Percentiles rank a stretch among this genome's conserved stretches.
Conservation (phyloP, 2,797 vertebrate species). For the Bovichtus variegatus region DNA sequence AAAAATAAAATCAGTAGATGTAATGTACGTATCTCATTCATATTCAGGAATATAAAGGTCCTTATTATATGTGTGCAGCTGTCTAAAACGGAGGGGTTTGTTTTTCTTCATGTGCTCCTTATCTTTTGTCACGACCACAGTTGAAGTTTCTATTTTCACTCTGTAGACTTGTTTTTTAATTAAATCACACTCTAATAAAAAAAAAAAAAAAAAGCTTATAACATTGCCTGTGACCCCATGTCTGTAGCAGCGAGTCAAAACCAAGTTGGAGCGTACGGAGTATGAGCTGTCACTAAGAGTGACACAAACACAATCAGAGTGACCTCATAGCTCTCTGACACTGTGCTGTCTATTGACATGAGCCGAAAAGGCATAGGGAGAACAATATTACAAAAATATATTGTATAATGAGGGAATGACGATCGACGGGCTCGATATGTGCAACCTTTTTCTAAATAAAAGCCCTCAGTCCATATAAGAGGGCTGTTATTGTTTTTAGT, state of each 20-base stretch:
- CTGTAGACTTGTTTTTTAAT: conserved; percentile 5
- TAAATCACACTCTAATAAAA: background rate
- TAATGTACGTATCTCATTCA: background rate
- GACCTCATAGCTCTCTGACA: background rate
- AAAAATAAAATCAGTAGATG: background rate
- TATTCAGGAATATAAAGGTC: background rate
- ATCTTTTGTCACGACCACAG: background rate
- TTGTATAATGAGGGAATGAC: too few species aligned
- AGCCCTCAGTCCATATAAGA: background rate
- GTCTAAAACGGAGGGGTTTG: conserved; percentile 5
- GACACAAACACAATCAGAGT: conserved; percentile 14
- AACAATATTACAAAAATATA: too few species aligned
- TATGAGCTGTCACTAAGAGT: background rate
- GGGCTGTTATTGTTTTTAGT: conserved; percentile 4
- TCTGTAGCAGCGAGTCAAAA: conserved; percentile 13
- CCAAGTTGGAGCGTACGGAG: background rate
- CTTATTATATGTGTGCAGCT: background rate
- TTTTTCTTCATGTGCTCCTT: conserved; percentile 22
- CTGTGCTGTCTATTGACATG: background rate
- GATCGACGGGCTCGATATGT: background rate
- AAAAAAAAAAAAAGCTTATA: conserved; percentile 15
- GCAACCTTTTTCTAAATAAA: background rate
- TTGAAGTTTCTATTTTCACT: conserved; percentile 12
- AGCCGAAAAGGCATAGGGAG: background rate
- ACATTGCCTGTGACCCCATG: conserved; percentile 32